Base-by-base conservation (phyloP, 2,888 invertebrate species). In the Scaptomyza parva region DNA sequence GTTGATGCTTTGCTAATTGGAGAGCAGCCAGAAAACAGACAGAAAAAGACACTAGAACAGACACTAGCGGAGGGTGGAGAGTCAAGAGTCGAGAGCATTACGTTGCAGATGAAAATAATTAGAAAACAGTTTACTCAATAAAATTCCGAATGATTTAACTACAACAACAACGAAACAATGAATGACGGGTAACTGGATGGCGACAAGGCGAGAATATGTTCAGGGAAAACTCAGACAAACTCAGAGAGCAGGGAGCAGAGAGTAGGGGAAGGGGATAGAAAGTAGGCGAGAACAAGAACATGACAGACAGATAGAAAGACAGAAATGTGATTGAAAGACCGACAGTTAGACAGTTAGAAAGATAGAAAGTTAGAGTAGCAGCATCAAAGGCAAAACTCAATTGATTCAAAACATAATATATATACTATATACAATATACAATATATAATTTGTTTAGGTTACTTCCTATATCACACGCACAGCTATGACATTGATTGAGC, bases 91-190 rank as follows among this genome's bases (percentile, higher is more conserved):
- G n/a, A n/a, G n/a, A 35, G 18, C 9, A 59, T 73, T 68, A 63
- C 59, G 63, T 54, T 44, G 59, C 63, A 50, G 45, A 77, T 79
- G 82, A 79, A 79, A 85, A 83, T 83, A 83, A 83, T 83, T 85
- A 79, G 72, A 77, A 85, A 83, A 75, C 82, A 82, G 82, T 83
- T 83, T 83, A 79, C 79, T 77, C 75, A 79, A 85, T 85, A 79
- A 83, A 82, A 85, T 77, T 79, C 75, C 79, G 55, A 82, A 77
- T 82, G 85, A 82, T 82, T 82, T 77, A 82, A 76, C 78, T 73
- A 76, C 74, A 71, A 70, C 64, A 66, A 74, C 40, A 48, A 65
- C 2, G 26, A 9, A 26, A 28, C 30, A 18, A 20, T 7, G 12
- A 20, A 20, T 9, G 7, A 20, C 40, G 18, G n/a, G n/a, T n/a